Percentiles rank a stretch among this genome's conserved stretches.
Evolutionary conservation across 2,113 vertebrate species (phyloP).

Genomic region (Gambusia holbrooki): DNA sequence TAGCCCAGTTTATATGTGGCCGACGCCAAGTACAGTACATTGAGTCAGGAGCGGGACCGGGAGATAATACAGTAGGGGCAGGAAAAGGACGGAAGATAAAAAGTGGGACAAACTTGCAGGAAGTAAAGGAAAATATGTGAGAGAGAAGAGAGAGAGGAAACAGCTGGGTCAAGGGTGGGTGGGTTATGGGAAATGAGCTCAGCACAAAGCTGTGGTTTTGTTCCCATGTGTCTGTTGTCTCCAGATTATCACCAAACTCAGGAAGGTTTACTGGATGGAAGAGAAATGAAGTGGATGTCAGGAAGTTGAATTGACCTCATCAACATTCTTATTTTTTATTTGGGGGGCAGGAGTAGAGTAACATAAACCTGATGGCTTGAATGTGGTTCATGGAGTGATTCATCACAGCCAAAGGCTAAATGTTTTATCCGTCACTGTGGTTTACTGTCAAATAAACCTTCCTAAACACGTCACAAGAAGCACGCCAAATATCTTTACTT

Average conservation of each 20-base stretch:
- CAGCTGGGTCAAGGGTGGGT: constrained; percentile 50
- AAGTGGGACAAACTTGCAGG: constrained; percentile 26
- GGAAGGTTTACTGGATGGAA: constrained; percentile 45
- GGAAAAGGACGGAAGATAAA: constrained; percentile 14
- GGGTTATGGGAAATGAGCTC: constrained; percentile 64
- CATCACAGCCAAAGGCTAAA: background rate
- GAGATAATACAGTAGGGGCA: constrained; percentile 31
- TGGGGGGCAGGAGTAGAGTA: constrained; percentile 20
- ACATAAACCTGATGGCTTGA: constrained; percentile 27
- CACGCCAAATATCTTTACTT: background rate
- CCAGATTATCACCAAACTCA: constrained; percentile 33
- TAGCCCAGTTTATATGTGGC: constrained; percentile 47
- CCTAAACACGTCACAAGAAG: background rate
- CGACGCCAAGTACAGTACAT: constrained; percentile 44
- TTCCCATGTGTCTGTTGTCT: constrained; percentile 13
- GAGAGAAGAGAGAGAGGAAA: constrained; percentile 44
- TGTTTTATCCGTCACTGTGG: background rate
- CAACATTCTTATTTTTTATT: background rate
- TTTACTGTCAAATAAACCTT: constrained; percentile 4
- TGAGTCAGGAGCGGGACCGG: background rate
- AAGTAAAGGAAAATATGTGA: constrained; percentile 26
- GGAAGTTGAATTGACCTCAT: constrained; percentile 14
- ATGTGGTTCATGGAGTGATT: constrained; percentile 31
- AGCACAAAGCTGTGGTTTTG: constrained; percentile 14
- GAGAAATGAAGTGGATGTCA: constrained; percentile 48